Evolutionary conservation across 2,113 vertebrate species (phyloP), one percentile per base, ranked within the genome.

Genomic region (Callorhinus ursinus): DNA sequence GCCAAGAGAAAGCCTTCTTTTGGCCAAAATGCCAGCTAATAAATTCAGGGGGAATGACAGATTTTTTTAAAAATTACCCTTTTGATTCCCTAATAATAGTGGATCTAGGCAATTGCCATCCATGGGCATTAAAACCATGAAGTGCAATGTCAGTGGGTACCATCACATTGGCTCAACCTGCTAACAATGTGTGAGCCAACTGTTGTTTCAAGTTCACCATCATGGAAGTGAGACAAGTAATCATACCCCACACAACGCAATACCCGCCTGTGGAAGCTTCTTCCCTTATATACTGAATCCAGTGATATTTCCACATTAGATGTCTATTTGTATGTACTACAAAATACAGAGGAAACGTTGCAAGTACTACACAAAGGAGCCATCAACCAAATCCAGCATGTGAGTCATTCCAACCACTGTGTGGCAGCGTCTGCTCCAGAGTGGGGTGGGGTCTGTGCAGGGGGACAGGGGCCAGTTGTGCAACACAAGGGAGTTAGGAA

Each of bases 241-340:
- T 21, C 42, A 0, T 4, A 0, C 1, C 4, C 10, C 36, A 0
- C 1, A 1, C 0, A 11, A n/a, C 1, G 0, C 1, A 16, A 42
- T 8, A 19, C 39, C 63, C 26, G 16, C 10, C 53, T 39, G 11
- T 8, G 82, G 31, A 49, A 39, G 53, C 42, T 10, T 46, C 1
- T 80, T 28, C 39, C 19, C 76, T 55, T 6, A 3, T 13, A 8
- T 53, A 16, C 4, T 18, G 63, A 69, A 39, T 14, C 46, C 19
- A 24, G 4, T 18, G 21, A 55, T 63, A 9, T 46, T 42, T 77
- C 42, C 65, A 12, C n/a, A 11, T 10, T 46, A 11, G 51, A 8
- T 0, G 33, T 2, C 82, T 33, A 21, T 11, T 65, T 1, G 1
- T 77, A 42, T 15, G 18, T 71, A 36, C 36, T 49, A 31, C 39